Percentiles rank a stretch among this genome's conserved stretches.
phyloP scores from a whole-genome alignment of 2,888 invertebrate species.

The Scaptomyza reducta region DNA sequence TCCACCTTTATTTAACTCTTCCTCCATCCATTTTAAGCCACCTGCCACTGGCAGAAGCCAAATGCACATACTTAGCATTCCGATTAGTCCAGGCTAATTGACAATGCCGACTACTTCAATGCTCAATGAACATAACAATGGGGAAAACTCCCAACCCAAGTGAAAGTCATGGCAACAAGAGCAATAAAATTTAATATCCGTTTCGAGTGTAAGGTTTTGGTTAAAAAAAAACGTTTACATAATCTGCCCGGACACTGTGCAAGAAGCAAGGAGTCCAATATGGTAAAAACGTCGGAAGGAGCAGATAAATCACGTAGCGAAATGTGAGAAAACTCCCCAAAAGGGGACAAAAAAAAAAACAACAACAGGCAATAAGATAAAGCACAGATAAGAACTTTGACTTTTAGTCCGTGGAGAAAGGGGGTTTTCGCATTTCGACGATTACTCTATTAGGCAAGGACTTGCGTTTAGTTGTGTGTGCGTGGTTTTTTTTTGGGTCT shows the following conservation, averaged over 20 bases:
- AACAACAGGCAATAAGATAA: constrained; percentile 21
- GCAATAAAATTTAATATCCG: constrained; percentile 80
- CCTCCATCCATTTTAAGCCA: not conserved
- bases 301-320: constrained; percentile 71
- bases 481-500: constrained; percentile 8
- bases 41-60: constrained; percentile 24
- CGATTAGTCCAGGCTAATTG: constrained; percentile 65
- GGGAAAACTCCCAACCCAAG: constrained; percentile 23
- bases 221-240: constrained; percentile 70
- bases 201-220: constrained; percentile 71
- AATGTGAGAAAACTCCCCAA: constrained; percentile 75
- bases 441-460: constrained; percentile 69
- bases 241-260: constrained; percentile 49
- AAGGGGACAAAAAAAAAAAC: constrained; percentile 50
- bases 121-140: constrained; percentile 70
- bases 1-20: not conserved
- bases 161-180: constrained; percentile 73
- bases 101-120: constrained; percentile 66
- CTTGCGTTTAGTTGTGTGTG: not conserved
- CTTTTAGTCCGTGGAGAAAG: constrained; percentile 4
- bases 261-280: constrained; percentile 30
- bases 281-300: constrained; percentile 69
- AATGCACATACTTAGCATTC: constrained; percentile 48
- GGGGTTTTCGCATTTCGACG: constrained; percentile 58
- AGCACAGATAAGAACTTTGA: constrained; percentile 45